Evolutionary conservation across 2,113 vertebrate genomes (phyloP), one percentile per base, ranked within the genome.

Genomic region (Typhlomys cinereus): DNA sequence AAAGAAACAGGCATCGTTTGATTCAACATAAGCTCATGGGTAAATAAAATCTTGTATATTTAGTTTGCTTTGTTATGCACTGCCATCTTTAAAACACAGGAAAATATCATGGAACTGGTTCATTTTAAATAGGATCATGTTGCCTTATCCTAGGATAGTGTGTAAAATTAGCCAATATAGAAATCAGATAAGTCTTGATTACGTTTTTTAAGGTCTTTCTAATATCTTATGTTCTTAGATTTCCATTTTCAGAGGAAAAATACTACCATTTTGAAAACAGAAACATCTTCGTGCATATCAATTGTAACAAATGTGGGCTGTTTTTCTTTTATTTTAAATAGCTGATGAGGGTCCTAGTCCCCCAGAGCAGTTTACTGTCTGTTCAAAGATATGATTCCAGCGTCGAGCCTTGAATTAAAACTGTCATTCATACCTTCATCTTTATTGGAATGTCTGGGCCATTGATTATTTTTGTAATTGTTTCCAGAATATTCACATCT

Each of bases 321-420:
- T 84, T 69, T 80, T 27, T n/a, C 50, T 23, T 85, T 44, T 62
- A 90, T 64, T 91, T 6, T 4, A 95, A 75, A 36, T 93, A 99
- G 99, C 98, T 83, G 98, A 99, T 95, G 99, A 99, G 96, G 99
- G 99, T 23, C 99, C 99, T 7, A 99, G 98, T 96, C 99, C 99
- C 87, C 99, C 99, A 3, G 99, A 99, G 91, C 99, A 99, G 96
- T 99, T 99, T 70, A 99, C 99, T 46, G 99, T n/a, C 99, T 29
- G 98, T 99, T 85, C 99, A 99, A 94, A 79, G 99, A 67, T 99
- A 99, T n/a, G 99, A 99, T 93, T 96, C 98, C 81, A 99, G 99
- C n/a, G 99, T 99, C n/a, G 97, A 98, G 83, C n/a, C 29, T 64
- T 75, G 61, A 74, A 23, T 87, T 74, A n/a, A 50, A 83, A 74